Evolutionary conservation across 1,140 invertebrate genomes (phyloP).

Genomic region (Elysia chlorotica): DNA sequence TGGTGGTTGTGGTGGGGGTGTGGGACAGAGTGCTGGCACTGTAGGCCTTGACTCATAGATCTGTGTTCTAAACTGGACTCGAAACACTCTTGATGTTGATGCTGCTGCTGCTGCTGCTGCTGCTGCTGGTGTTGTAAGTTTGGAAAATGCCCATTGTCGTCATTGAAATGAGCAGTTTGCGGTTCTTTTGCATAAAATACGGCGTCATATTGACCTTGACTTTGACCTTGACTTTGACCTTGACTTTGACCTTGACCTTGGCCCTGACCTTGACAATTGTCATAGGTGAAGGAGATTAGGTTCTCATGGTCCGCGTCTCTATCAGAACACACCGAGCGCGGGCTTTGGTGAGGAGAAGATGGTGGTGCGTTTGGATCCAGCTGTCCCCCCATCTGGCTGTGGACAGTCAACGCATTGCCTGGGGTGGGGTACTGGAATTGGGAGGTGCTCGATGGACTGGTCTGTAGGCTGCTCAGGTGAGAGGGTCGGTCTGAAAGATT

Average conservation of each 20-base stretch:
- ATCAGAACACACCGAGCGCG: too few species aligned
- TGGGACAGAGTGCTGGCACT: too few species aligned
- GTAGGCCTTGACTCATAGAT: too few species aligned
- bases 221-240: background rate
- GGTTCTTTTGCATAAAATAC: background rate
- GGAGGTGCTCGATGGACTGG: background rate
- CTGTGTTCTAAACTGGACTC: too few species aligned
- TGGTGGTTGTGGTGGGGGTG: background rate
- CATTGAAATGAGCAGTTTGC: background rate
- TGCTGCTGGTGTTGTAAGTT: background rate
- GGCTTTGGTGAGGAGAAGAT: too few species aligned
- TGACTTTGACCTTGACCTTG: background rate
- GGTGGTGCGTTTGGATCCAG: too few species aligned
- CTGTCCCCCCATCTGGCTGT: background rate
- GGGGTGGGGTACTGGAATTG: background rate
- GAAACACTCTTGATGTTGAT: too few species aligned
- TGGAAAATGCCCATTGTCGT: background rate
- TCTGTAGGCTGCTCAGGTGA: background rate
- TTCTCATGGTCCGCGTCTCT: background rate
- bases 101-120: background rate
- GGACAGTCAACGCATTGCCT: background rate
- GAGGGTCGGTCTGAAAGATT: background rate
- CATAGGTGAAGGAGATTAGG: background rate
- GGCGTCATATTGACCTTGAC: too few species aligned
- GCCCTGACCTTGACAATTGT: background rate